Conservation (phyloP, 2,797 vertebrate genomes). For the Onychomys arenicola region DNA sequence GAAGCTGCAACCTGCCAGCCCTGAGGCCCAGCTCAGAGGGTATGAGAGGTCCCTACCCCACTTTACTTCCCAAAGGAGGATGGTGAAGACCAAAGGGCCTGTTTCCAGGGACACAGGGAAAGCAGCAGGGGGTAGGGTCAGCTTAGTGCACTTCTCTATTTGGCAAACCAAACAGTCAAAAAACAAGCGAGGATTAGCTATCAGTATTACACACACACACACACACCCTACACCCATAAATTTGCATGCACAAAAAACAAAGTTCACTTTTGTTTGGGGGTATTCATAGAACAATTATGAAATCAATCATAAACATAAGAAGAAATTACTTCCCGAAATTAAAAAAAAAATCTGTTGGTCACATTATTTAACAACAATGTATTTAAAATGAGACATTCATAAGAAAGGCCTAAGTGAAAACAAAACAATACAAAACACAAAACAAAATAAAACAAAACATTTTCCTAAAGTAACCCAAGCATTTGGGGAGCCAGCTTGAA, state of each 20-base stretch:
- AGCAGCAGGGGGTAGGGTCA: neutral
- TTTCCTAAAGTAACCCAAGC: conserved; percentile 76
- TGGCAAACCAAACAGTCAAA: conserved; percentile 51
- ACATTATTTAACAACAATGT: conserved; percentile 33
- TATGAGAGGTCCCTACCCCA: neutral
- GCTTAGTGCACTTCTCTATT: conserved; percentile 24
- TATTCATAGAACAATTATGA: neutral
- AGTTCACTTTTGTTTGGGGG: conserved; percentile 27
- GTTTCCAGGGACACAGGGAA: conserved; percentile 37
- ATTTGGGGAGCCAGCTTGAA: conserved; percentile 82
- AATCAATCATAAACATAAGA: conserved; percentile 32
- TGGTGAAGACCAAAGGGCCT: neutral
- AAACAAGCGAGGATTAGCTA: conserved; percentile 41
- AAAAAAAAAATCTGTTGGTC: conserved; percentile 27
- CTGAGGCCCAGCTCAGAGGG: neutral
- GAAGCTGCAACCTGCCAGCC: neutral
- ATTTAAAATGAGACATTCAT: conserved; percentile 62
- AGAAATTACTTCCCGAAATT: conserved; percentile 32
- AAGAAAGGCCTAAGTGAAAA: conserved; percentile 70
- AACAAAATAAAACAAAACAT: conserved; percentile 73
- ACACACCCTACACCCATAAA: neutral
- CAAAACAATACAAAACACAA: conserved; percentile 77
- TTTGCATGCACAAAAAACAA: neutral
- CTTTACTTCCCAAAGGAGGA: neutral
- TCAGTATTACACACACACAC: neutral